Percentiles rank a stretch among this genome's conserved stretches.
Conservation (phyloP, 2,797 vertebrate genomes). For the Chloroceryle inda region DNA sequence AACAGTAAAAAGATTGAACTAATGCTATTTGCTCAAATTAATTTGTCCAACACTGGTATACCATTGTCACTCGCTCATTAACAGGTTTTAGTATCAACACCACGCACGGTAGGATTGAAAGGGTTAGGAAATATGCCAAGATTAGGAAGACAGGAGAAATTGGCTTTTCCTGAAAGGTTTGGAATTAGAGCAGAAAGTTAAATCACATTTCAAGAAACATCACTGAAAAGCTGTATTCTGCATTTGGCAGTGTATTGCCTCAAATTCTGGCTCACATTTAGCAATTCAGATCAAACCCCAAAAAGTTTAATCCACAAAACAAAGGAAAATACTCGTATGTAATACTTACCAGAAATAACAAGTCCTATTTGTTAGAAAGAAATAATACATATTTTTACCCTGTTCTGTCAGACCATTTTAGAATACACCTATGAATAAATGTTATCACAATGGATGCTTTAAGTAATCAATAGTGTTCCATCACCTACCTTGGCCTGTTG, state of each 20-base stretch:
- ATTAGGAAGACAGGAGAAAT: not conserved
- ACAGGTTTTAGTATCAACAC: not conserved
- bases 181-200: not conserved
- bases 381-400: not conserved
- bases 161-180: not conserved
- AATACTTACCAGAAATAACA: constrained; percentile 44
- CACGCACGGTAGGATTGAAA: not conserved
- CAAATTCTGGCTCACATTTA: not conserved
- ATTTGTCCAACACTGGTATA: not conserved
- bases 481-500: constrained; percentile 15
- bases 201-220: not conserved
- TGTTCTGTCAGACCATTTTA: not conserved
- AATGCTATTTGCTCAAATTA: not conserved
- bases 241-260: not conserved
- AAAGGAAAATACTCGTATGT: not conserved
- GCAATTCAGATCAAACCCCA: not conserved
- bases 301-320: not conserved
- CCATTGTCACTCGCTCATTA: not conserved
- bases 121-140: not conserved
- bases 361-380: not conserved
- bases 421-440: not conserved
- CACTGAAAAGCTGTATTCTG: not conserved
- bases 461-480: not conserved
- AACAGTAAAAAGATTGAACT: not conserved
- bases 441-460: not conserved